A percentile compares a stretch with the other conserved stretches of the same genome.
phyloP scores from a whole-genome alignment of 2,113 vertebrate species.

The Stigmatopora argus region DNA sequence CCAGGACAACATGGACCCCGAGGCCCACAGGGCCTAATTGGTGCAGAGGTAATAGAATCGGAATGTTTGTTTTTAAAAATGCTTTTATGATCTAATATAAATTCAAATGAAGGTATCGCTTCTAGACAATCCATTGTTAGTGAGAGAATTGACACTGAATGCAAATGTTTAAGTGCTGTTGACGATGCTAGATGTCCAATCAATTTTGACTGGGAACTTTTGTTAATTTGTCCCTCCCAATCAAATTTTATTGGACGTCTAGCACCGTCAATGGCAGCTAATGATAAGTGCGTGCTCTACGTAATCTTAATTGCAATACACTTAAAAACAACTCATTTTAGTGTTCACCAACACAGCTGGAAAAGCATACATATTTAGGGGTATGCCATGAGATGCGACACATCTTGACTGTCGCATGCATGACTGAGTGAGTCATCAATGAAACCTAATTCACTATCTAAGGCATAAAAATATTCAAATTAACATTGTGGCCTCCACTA shows the following conservation, averaged over 20 bases:
- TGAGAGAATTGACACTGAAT: too few relatives aligned
- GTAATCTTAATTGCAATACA: neutral
- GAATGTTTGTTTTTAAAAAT: neutral
- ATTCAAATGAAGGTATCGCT: too few relatives aligned
- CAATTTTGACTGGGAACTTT: too few relatives aligned
- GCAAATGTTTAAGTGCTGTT: too few relatives aligned
- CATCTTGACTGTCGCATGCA: neutral
- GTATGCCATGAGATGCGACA: neutral
- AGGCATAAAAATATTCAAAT: neutral
- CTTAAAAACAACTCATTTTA: neutral
- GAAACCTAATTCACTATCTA: conserved; percentile 13
- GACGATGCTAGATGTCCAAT: too few relatives aligned
- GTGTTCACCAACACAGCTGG: conserved; percentile 1
- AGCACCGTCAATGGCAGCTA: too few relatives aligned
- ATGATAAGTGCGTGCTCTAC: too few relatives aligned
- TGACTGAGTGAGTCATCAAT: conserved; percentile 3
- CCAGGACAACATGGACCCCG: conserved; percentile 81
- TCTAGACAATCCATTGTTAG: too few relatives aligned
- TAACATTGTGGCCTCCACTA: neutral
- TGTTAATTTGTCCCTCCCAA: too few relatives aligned
- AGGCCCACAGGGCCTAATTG: conserved; percentile 76
- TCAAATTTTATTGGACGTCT: too few relatives aligned
- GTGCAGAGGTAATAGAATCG: conserved; percentile 74
- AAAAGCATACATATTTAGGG: neutral
- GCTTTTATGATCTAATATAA: too few relatives aligned